Base-by-base conservation (phyloP, 2,797 vertebrate species). In the Graptemys geographica region DNA sequence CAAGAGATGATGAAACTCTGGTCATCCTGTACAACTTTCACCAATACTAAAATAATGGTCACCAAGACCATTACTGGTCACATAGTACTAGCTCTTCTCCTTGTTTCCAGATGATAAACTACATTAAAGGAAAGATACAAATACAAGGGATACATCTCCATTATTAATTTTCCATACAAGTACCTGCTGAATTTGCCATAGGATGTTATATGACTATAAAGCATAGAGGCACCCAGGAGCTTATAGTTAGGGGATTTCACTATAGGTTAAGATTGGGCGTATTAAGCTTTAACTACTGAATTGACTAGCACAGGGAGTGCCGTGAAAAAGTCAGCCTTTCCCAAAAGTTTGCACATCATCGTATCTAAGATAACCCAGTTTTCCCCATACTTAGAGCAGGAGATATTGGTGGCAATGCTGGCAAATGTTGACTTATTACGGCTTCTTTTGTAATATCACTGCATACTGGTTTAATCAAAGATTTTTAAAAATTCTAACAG, bases 211-310 rank as follows among this genome's bases (percentile, higher is more conserved):
- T 4, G 10, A 23, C 33, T 80, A 41, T 44, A n/a, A 53, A n/a
- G 15, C 41, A 41, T 21, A 12, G 31, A n/a, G 11, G 5, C 10
- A 41, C 49, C 5, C 11, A 33, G 1, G 19, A 1, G 11, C 1
- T 0, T 15, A 41, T 8, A 31, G 59, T 8, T 62, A 62, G 12
- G 15, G 69, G 51, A 37, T 11, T 37, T 78, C 8, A 10, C 44
- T 8, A 1, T 1, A 6, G 3, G 2, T 13, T 28, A 44, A 65
- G 44, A 52, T 7, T 4, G 11, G 3, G 25, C 13, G 19, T 21
- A 4, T 4, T 11, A 69, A 52, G 31, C 2, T n/a, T 0, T 57
- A 51, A 3, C 33, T 13, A 10, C 19, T 9, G 13, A 16, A 0
- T 3, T 4, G 57, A 49, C 56, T 81, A 65, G 78, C 8, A 2